These are phyloP conservation scores for Pelecanus crispus DNA, from an alignment of 2,113 vertebrate genomes.

Conservation along the genomic window DNA sequence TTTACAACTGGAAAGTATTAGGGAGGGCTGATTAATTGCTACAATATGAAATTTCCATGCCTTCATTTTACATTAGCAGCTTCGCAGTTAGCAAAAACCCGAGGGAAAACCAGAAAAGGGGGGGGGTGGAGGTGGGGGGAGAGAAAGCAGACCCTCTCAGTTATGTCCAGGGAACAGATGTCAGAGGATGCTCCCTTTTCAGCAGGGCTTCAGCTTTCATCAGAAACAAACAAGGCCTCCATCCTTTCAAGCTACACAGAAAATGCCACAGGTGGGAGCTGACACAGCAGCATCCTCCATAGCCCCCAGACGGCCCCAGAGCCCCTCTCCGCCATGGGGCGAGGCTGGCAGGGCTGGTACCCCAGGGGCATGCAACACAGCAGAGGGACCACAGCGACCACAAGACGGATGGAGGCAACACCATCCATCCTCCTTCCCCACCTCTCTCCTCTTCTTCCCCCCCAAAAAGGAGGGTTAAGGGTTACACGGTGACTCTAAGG, in stretches of 20 bases:
- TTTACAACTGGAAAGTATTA: conserved; percentile 32
- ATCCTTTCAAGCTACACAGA: rapidly evolving
- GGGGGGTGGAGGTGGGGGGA: no score
- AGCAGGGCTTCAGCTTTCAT: not conserved
- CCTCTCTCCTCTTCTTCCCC: not conserved
- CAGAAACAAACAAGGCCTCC: not conserved
- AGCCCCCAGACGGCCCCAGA: not conserved
- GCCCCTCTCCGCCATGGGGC: rapidly evolving
- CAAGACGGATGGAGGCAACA: not conserved
- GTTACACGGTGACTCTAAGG: rapidly evolving
- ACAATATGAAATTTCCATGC: conserved; percentile 4
- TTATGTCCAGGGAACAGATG: not conserved
- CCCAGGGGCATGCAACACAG: not conserved
- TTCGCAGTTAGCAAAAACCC: not conserved
- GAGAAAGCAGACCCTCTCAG: not conserved
- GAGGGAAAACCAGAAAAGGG: not conserved
- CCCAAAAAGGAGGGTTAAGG: not conserved
- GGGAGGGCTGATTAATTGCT: conserved; percentile 18
- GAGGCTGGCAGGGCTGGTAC: not conserved
- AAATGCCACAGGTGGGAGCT: not conserved
- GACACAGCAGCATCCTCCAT: not conserved
- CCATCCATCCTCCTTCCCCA: no score
- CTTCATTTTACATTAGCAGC: conserved; percentile 8
- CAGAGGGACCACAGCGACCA: not conserved
- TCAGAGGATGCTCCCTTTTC: not conserved